phyloP scores from a whole-genome alignment of 1,140 invertebrate genomes.

The Meloidogyne floridensis region DNA sequence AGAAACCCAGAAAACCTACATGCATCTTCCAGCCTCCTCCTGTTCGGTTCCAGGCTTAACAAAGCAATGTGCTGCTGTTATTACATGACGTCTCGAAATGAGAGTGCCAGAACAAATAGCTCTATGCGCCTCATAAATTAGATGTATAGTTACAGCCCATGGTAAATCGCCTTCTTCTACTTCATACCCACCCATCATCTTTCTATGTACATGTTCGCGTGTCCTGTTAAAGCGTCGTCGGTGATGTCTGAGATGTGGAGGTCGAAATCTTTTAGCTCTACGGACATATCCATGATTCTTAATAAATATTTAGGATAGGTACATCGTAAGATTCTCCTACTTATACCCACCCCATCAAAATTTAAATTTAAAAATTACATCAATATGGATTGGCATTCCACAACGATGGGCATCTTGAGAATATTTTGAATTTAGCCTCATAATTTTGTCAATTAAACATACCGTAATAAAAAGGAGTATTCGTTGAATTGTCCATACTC shows the following conservation, averaged over 20 bases:
- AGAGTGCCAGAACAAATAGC: slow-evolving; percentile 13
- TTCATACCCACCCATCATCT: slow-evolving; percentile 7
- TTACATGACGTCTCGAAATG: slow-evolving; percentile 20
- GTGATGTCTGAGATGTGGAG: background rate
- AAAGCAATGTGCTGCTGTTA: slow-evolving; percentile 20
- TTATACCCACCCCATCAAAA: background rate
- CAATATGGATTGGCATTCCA: background rate
- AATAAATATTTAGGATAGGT: no score
- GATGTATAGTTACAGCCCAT: slow-evolving; percentile 7
- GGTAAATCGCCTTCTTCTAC: slow-evolving; percentile 9
- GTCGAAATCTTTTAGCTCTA: background rate
- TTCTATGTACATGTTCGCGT: background rate
- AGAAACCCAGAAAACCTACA: background rate
- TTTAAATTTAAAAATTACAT: background rate
- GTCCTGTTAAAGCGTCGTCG: background rate
- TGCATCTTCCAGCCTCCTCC: background rate
- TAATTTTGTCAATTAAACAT: background rate
- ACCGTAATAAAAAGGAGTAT: background rate
- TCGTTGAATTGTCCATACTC: background rate
- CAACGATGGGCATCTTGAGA: background rate
- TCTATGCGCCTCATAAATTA: background rate
- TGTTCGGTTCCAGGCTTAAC: background rate
- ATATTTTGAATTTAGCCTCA: background rate
- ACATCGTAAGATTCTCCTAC: no score
- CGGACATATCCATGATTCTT: background rate